Percentiles rank a stretch among this genome's conserved stretches.
Evolutionary conservation across 1,140 invertebrate species (phyloP).

Genomic region (Amyelois transitella): DNA sequence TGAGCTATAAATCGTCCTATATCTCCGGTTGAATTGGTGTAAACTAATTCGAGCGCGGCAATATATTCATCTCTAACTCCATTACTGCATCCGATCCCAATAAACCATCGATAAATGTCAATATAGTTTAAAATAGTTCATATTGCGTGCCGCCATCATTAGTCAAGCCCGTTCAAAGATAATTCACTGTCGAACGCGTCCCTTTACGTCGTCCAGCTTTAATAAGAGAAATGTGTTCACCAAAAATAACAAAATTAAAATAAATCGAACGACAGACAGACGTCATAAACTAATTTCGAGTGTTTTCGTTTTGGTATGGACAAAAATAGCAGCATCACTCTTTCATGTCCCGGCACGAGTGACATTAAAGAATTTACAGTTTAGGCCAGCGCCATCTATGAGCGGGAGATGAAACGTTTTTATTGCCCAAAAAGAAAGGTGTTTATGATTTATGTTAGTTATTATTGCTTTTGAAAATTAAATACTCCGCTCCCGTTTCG

Average conservation of each 20-base stretch:
- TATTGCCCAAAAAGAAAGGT: constrained; percentile 41
- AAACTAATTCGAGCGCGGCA: neutral
- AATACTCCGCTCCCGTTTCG: constrained; percentile 23
- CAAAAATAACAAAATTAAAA: constrained; percentile 73
- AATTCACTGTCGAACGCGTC: constrained; percentile 49
- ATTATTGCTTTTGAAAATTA: constrained; percentile 35
- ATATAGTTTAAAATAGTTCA: constrained; percentile 29
- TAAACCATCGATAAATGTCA: constrained; percentile 37
- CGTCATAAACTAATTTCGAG: constrained; percentile 73
- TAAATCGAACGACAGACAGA: constrained; percentile 72
- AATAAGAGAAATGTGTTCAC: constrained; percentile 58
- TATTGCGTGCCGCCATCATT: constrained; percentile 28
- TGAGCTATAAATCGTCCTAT: neutral
- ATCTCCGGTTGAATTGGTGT: neutral
- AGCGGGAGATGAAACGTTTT: constrained; percentile 41
- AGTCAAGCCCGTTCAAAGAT: constrained; percentile 39
- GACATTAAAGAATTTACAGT: constrained; percentile 67
- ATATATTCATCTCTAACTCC: constrained; percentile 3
- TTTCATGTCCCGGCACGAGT: constrained; percentile 61
- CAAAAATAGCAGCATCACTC: constrained; percentile 70
- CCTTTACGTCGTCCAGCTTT: constrained; percentile 46
- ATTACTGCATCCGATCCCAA: constrained; percentile 7
- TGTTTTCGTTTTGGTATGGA: constrained; percentile 66
- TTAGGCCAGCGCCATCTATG: constrained; percentile 56
- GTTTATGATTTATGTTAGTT: constrained; percentile 46